A percentile compares a stretch with the other conserved stretches of the same genome.
Evolutionary conservation across 2,888 invertebrate genomes (phyloP).

Genomic region (Fissipunctia ypsillon): DNA sequence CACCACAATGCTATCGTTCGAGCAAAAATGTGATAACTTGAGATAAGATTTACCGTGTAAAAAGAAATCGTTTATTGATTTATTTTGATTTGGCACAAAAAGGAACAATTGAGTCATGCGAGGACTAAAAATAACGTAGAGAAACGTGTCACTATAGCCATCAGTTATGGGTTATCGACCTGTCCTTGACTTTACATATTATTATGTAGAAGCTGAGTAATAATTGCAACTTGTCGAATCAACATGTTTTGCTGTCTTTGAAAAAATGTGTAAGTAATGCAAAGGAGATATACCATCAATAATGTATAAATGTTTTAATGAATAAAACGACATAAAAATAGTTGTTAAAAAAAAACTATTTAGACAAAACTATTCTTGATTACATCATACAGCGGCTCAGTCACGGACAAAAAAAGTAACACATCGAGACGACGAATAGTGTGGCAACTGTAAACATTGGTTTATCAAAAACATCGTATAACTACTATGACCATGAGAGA

Average conservation of each 20-base stretch:
- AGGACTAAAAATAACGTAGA: conserved; percentile 34
- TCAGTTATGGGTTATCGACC: conserved; percentile 52
- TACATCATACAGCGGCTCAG: conserved; percentile 37
- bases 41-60: conserved; percentile 26
- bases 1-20: conserved; percentile 23
- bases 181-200: conserved; percentile 44
- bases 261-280: not conserved
- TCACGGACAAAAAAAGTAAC: conserved; percentile 8
- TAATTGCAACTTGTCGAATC: conserved; percentile 28
- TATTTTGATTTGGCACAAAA: conserved; percentile 9
- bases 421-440: not conserved
- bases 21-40: not conserved
- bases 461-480: conserved; percentile 7
- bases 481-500: not conserved
- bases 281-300: not conserved
- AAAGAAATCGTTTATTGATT: conserved; percentile 7
- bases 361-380: not conserved
- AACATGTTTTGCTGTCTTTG: not conserved
- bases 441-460: conserved; percentile 24
- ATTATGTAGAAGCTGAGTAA: not conserved
- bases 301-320: not conserved
- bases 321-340: not conserved
- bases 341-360: not conserved
- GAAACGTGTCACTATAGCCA: conserved; percentile 50
- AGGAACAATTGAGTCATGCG: not conserved